Evolutionary conservation across 1,140 invertebrate species (phyloP), one percentile per base, ranked within the genome.

Genomic region (Bombyx mandarina): DNA sequence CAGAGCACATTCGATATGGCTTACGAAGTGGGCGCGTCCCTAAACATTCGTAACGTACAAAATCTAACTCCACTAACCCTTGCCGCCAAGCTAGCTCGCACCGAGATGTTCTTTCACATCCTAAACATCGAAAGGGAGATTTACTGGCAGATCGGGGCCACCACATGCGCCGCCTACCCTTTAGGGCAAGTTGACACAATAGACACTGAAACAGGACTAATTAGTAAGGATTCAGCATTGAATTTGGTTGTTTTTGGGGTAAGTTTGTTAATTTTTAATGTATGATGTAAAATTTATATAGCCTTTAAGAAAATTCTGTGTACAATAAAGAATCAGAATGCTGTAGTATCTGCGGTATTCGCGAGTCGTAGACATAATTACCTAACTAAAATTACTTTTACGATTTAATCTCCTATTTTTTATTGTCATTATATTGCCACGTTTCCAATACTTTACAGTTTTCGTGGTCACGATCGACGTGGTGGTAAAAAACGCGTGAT

Each of bases 221-320:
- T 99, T 7, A 97, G 96, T 75, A 97, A 96, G 70, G 94, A 96
- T 71, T 99, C 97, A 0, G 97, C 96, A 1, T 88, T 99, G 5
- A 98, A 98, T 90, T 92, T 99, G n/a, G 97, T 99, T n/a, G 96
- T 98, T 5, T 99, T 99, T 90, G 98, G 98, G 53, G 97, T 97
- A 89, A 90, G 91, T 70, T 18, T 48, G 2, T 3, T 35, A 35
- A 35, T 35, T 0, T 35, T 35, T 35, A 35, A 35, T 35, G 26
- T 35, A 35, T 35, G 26, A 35, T 35, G 26, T 35, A 35, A 35
- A 35, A 5, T 0, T 35, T 35, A 35, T 2, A 35, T 35, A 35
- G 1, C 26, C 26, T 35, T 1, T 35, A 35, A 35, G 0, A 5
- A 35, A 35, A 35, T 35, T 35, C 26, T 35, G 26, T 35, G 26